Evolutionary conservation across 2,888 invertebrate genomes (phyloP).

Genomic region (Caenorhabditis japonica): DNA sequence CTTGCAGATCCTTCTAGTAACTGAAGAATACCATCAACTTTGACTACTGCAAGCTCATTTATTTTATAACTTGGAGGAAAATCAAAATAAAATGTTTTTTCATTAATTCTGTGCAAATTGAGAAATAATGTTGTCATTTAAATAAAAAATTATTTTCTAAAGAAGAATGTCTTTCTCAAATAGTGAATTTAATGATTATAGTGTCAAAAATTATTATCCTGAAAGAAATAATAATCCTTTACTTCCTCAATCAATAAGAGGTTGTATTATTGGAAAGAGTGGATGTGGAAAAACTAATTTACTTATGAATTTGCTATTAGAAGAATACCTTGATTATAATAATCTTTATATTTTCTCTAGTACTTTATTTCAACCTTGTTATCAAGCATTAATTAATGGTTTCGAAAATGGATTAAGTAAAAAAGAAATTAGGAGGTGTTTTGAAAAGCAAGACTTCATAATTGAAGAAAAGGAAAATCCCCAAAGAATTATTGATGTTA

Average conservation of each 20-base stretch:
- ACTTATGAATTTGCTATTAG: slow-evolving; percentile 60
- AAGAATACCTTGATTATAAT: slow-evolving; percentile 62
- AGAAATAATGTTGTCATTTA: slow-evolving; percentile 8
- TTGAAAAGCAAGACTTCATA: slow-evolving; percentile 50
- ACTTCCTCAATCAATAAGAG: slow-evolving; percentile 60
- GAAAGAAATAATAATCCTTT: slow-evolving; percentile 58
- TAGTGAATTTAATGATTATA: slow-evolving; percentile 31
- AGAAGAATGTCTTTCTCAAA: slow-evolving; percentile 2
- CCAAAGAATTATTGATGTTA: slow-evolving; percentile 44
- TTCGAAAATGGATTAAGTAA: slow-evolving; percentile 54
- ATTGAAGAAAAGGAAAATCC: slow-evolving; percentile 40
- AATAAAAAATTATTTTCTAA: slow-evolving; percentile 2
- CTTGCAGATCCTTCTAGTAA: neutral
- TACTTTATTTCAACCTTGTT: slow-evolving; percentile 64
- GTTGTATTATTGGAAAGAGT: slow-evolving; percentile 64
- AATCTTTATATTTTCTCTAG: slow-evolving; percentile 63
- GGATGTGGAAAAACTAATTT: slow-evolving; percentile 67
- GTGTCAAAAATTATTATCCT: slow-evolving; percentile 57
- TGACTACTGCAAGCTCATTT: slow-evolving; percentile 21
- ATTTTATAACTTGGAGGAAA: slow-evolving; percentile 19
- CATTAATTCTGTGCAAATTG: no score
- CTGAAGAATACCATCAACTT: slow-evolving; percentile 29
- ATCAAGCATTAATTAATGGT: slow-evolving; percentile 62
- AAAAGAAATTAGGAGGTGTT: slow-evolving; percentile 54
- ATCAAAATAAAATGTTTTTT: slow-evolving; percentile 44